Base-by-base conservation (phyloP, 1,140 invertebrate species). In the Drosophila jambulina region DNA sequence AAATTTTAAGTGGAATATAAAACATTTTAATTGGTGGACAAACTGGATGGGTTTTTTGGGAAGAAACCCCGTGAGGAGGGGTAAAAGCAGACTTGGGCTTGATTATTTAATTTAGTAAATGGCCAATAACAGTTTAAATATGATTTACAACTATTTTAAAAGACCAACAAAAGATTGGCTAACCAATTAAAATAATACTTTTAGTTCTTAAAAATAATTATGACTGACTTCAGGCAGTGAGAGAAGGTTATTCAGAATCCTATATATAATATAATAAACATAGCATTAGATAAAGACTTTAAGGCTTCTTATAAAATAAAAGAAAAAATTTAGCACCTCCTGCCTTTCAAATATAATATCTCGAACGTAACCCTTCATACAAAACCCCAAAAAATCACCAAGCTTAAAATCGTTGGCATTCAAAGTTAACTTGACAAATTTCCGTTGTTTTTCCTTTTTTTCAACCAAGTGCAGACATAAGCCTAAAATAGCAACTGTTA, bases 401-500 rank as follows among this genome's bases (percentile, higher is more conserved):
- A 56, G 45, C 64, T 57, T 42, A 45, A 49, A 75, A 54, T 48
- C 42, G 75, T 51, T 69, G 43, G 58, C 70, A 63, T 61, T 60
- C 29, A 84, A 62, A 62, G 48, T 65, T 78, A 65, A 72, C 63
- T 69, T 75, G 80, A 75, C 78, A 90, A 78, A 79, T 78, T 64
- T 78, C 42, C 54, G 60, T 62, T 69, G 53, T 38, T 60, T 36
- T 42, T 63, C 67, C 53, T 45, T 36, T 70, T 78, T 78, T 59
- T 42, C 51, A 59, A 38, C 53, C 57, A 57, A 77, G 54, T 71
- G 67, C 70, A 40, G 53, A 59, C 40, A 21, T 38, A 71, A 45
- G 42, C 43, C 38, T 17, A 36, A 57, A 70, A 71, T 17, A 72
- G 21, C 43, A 70, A 60, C 42, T 58, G 51, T 67, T 43, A 77